Conservation (phyloP, 2,888 invertebrate species). For the Rhaphigaster nebulosa region DNA sequence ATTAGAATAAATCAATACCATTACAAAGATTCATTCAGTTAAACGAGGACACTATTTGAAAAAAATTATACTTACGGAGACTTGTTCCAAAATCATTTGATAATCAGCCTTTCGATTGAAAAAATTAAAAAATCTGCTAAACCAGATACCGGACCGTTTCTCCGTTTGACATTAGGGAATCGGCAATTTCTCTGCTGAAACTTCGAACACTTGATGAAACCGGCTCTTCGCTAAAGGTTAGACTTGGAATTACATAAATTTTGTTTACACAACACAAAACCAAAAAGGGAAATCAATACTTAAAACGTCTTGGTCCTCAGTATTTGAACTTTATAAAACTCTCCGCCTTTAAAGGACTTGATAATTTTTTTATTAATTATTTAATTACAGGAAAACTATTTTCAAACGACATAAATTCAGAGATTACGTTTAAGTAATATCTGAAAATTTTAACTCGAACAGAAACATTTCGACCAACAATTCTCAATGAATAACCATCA, state of each 20-base stretch:
- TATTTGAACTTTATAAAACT: neutral
- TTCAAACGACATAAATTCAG: neutral
- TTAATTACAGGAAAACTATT: neutral
- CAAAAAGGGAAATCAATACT: neutral
- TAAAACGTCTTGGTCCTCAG: neutral
- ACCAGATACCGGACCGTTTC: neutral
- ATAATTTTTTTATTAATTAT: neutral
- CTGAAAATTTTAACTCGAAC: no score
- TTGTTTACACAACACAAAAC: constrained; percentile 7
- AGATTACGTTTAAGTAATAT: neutral
- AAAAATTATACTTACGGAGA: neutral
- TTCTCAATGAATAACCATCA: no score
- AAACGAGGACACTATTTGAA: neutral
- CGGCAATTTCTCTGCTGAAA: neutral
- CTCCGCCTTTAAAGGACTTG: neutral
- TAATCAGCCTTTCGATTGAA: neutral
- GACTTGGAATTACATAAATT: neutral
- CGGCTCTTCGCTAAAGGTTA: neutral
- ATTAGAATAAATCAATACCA: neutral
- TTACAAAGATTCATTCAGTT: neutral
- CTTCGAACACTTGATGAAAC: neutral
- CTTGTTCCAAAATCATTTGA: neutral
- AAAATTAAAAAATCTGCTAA: neutral
- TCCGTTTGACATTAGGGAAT: neutral
- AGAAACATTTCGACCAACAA: no score